Percentiles rank a stretch among this genome's conserved stretches.
phyloP scores from a whole-genome alignment of 2,888 invertebrate species.

The Pilophorus perplexus region DNA sequence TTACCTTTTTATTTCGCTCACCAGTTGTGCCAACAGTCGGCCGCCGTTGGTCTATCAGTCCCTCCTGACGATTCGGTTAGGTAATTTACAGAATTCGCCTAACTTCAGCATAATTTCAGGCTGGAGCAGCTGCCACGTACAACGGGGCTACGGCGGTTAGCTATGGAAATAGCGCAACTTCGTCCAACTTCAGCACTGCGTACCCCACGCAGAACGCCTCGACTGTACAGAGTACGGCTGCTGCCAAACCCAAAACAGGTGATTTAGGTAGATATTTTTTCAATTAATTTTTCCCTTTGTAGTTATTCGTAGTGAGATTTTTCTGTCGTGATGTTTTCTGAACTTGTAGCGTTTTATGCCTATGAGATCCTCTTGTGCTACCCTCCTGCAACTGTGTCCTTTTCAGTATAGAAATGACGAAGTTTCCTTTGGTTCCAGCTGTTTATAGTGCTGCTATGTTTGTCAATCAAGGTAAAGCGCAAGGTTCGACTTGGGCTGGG shows the following conservation, averaged over 20 bases:
- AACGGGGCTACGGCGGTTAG: conserved; percentile 44
- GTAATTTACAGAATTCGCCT: too few relatives aligned
- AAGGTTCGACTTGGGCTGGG: conserved; percentile 51
- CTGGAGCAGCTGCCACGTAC: conserved; percentile 36
- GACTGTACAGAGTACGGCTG: conserved; percentile 44
- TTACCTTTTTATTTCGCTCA: too few relatives aligned
- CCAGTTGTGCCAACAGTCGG: too few relatives aligned
- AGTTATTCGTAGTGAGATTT: too few relatives aligned
- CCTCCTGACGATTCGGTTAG: too few relatives aligned
- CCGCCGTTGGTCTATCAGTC: too few relatives aligned
- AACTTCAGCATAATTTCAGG: too few relatives aligned
- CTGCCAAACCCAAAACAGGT: conserved; percentile 50
- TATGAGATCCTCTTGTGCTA: too few relatives aligned
- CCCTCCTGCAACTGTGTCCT: too few relatives aligned
- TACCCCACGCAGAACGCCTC: conserved; percentile 44
- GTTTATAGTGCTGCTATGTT: conserved; percentile 95
- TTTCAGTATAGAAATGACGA: too few relatives aligned
- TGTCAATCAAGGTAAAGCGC: conserved; percentile 66
- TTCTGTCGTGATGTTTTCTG: too few relatives aligned
- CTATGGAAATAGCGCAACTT: conserved; percentile 40
- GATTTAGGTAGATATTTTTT: background rate
- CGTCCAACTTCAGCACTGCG: conserved; percentile 45
- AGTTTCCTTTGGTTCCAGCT: conserved; percentile 74
- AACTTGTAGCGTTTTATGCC: too few relatives aligned
- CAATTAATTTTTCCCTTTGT: background rate